Evolutionary conservation across 1,140 invertebrate species (phyloP), one percentile per base, ranked within the genome.

Genomic region (Zaprionus ornatus): DNA sequence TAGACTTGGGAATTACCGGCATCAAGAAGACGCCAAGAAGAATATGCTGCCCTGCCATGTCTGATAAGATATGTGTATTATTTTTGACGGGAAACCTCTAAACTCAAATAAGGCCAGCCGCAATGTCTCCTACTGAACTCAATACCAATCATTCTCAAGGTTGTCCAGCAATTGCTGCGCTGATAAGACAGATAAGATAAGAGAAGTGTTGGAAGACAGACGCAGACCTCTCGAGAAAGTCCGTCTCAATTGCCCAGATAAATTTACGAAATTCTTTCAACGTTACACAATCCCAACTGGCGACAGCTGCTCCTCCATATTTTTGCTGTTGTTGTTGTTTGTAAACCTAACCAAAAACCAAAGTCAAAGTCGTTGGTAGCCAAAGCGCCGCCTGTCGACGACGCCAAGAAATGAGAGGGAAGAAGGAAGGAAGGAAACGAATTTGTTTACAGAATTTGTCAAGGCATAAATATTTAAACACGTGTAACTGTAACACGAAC

Each of bases 381-480:
- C 37, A 40, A 40, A 40, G 37, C 37, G 37, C 37, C 21, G 61
- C 15, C 32, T 55, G 50, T 65, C 19, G 27, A 35, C 52, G 52
- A 66, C 35, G 52, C 64, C 52, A 66, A 59, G 29, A 29, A 29
- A 55, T 32, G 29, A 37, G 4, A 40, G 4, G 15, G 37, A 40
- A 15, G 15, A 7, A 21, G n/a, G 21, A 13, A 65, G 56, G 45
- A n/a, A 21, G 56, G 35, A 59, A 50, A 2, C 25, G 3, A 70
- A 32, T 60, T 65, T 78, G 71, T 74, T 74, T 69, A 78, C 72
- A 74, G 35, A 68, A 74, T 74, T 78, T 78, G 76, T 70, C 71
- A 63, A 29, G 66, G 48, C 55, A 69, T 78, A 78, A 78, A 78
- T 78, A 78, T 78, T 78, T 70, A 74, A 78, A 78, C 76, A 78